These are phyloP conservation scores for Tokudaia muenninki DNA, from an alignment of 2,797 vertebrate species.

Conservation along the genomic window DNA sequence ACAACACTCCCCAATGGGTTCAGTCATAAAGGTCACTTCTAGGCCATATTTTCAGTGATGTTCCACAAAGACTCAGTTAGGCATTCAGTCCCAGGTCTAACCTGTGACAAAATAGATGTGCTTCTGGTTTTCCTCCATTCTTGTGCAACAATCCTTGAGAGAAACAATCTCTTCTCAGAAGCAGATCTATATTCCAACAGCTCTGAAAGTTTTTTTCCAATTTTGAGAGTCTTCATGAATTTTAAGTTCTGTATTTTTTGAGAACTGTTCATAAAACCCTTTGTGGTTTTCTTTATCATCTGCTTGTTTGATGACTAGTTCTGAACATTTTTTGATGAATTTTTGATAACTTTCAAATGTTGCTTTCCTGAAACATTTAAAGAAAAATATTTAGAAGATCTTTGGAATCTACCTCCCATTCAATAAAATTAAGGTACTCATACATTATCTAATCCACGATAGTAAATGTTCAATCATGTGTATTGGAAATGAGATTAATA, in stretches of 20 bases:
- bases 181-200: slow-evolving; percentile 93
- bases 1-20: background rate
- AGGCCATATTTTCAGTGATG: slow-evolving; percentile 95
- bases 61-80: slow-evolving; percentile 97
- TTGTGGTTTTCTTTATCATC: slow-evolving; percentile 96
- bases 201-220: slow-evolving; percentile 92
- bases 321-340: slow-evolving; percentile 97
- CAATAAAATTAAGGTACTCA: slow-evolving; percentile 96
- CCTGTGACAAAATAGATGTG: slow-evolving; percentile 85
- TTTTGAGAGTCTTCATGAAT: slow-evolving; percentile 96
- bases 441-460: slow-evolving; percentile 92
- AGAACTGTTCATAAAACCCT: slow-evolving; percentile 95
- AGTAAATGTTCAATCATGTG: background rate
- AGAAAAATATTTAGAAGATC: slow-evolving; percentile 91
- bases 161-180: slow-evolving; percentile 85
- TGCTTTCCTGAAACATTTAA: slow-evolving; percentile 93
- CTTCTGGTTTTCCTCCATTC: slow-evolving; percentile 94
- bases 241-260: slow-evolving; percentile 94
- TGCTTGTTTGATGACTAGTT: slow-evolving; percentile 93
- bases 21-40: slow-evolving; percentile 90
- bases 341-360: slow-evolving; percentile 95
- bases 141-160: slow-evolving; percentile 94
- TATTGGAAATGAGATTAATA: background rate
- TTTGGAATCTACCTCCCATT: slow-evolving; percentile 95
- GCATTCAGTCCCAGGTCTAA: slow-evolving; percentile 94